Base-by-base conservation (phyloP, 1,140 invertebrate genomes). In the Alviniconcha marisindica region DNA sequence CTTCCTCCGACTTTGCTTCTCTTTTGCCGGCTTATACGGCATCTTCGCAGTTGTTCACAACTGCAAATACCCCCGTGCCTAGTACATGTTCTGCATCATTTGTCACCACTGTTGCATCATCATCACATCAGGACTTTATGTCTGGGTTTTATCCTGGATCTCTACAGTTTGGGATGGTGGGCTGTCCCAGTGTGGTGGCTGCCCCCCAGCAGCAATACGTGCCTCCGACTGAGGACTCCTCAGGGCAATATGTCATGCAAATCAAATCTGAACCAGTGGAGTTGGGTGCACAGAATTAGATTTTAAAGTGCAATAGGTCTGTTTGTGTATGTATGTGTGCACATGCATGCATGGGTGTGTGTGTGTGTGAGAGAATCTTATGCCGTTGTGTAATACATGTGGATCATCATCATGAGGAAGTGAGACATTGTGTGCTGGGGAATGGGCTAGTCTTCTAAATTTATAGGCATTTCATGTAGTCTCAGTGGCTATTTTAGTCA, bases 251-350 rank as follows among this genome's bases (percentile, higher is more conserved):
- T 33, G 5, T 36, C 18, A 36, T 71, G 7, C 24, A 71, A 24
- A 71, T 71, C 69, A 71, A 71, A 40, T 71, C 69, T 1, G 69
- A 71, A 42, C 69, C 69, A 36, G 69, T 40, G 36, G 69, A 71
- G 7, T 15, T 18, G 36, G 33, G 15, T 71, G 33, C 36, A 3
- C 36, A 66, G 24, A 7, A 33, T 10, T 66, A 21, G n/a, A 66
- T 66, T 33, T 66, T 33, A 33, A 31, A 33, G 31, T 33, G 63
- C 63, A 36, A 33, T 48, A 48, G 44, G 18, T 48, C 7, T 48
- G 60, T 7, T n/a, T 63, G 24, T 63, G 60, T 63, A 24, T 63
- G 60, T 63, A 24, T 63, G 10, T 63, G 60, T 63, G 24, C 24
- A 24, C 24, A 24, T 63, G 10, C 28, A 31, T 63, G 60, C 28